Evolutionary conservation across 2,797 vertebrate genomes (phyloP).

Genomic region (Eptatretus atami): DNA sequence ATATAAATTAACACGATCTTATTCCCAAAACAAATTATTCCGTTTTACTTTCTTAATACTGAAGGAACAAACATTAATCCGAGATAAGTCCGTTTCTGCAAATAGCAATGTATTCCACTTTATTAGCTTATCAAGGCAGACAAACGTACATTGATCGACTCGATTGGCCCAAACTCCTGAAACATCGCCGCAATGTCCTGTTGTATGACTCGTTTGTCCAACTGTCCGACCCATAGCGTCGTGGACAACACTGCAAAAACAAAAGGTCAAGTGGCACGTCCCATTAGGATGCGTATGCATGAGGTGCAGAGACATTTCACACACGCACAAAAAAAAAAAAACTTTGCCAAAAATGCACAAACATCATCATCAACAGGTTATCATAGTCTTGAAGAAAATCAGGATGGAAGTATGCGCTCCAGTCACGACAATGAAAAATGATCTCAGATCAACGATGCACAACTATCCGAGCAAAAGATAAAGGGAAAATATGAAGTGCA

Average conservation of each 20-base stretch:
- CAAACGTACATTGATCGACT: constrained; percentile 75
- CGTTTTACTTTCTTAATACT: not conserved
- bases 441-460: no score
- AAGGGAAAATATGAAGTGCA: no score
- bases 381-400: no score
- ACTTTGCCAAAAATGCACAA: no score
- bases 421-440: no score
- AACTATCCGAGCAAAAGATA: no score
- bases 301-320: no score
- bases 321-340: no score
- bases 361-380: no score
- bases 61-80: no score
- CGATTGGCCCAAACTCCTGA: constrained; percentile 94
- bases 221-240: constrained; percentile 95
- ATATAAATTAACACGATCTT: not conserved
- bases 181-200: constrained; percentile 94
- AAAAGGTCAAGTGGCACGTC: constrained; percentile 9
- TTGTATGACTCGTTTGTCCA: constrained; percentile 93
- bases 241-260: constrained; percentile 56
- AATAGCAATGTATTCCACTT: not conserved
- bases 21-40: not conserved
- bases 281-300: no score
- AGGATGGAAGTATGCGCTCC: no score
- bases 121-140: not conserved
- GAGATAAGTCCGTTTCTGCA: not conserved